Evolutionary conservation across 2,888 invertebrate genomes (phyloP).

Genomic region (Eugnorisma glareosa): DNA sequence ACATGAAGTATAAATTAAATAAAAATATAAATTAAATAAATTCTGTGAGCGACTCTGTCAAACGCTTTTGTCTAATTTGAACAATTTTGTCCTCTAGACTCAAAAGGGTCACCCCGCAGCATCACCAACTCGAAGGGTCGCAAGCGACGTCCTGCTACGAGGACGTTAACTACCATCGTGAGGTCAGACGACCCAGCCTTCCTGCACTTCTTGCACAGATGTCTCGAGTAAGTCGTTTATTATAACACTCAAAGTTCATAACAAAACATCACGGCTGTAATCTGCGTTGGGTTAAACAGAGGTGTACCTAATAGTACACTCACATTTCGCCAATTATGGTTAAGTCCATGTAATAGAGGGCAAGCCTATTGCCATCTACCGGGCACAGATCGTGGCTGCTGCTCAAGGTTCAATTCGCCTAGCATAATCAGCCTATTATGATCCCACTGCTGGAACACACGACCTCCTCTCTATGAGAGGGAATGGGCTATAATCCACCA

Average conservation of each 20-base stretch:
- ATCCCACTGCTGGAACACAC: too few relatives aligned
- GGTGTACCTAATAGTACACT: too few relatives aligned
- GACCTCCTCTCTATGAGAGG: too few relatives aligned
- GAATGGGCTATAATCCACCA: too few relatives aligned
- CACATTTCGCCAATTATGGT: too few relatives aligned
- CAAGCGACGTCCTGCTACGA: conserved; percentile 96
- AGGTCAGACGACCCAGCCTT: conserved; percentile 96
- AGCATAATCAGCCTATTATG: too few relatives aligned
- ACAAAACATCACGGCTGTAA: too few relatives aligned
- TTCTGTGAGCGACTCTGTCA: neutral
- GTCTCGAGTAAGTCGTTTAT: conserved; percentile 94
- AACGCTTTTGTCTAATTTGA: neutral
- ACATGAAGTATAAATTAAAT: too few relatives aligned
- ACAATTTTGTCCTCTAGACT: conserved; percentile 90
- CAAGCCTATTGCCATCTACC: too few relatives aligned
- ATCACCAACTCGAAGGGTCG: conserved; percentile 98
- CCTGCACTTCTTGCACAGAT: conserved; percentile 97
- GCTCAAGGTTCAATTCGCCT: neutral
- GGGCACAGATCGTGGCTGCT: too few relatives aligned
- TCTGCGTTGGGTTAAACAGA: too few relatives aligned
- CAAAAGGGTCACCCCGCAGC: conserved; percentile 97
- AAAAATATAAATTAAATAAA: neutral
- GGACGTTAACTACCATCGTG: conserved; percentile 94
- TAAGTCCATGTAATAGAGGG: too few relatives aligned
- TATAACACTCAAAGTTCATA: neutral